Percentiles rank a stretch among this genome's conserved stretches.
Evolutionary conservation across 2,797 vertebrate genomes (phyloP).

Genomic region (Pachyuromys duprasi): DNA sequence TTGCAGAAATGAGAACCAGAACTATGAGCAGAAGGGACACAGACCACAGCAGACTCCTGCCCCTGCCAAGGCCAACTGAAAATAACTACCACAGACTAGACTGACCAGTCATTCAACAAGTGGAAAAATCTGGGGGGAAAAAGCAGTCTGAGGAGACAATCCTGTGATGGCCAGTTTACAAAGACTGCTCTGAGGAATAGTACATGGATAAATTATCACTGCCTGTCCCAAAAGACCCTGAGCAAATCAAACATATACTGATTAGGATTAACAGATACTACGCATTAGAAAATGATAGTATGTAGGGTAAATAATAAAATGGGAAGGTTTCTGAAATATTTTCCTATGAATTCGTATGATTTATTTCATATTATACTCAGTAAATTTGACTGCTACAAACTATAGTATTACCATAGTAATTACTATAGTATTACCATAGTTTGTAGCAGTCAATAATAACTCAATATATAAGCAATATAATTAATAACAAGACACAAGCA

Average conservation of each 20-base stretch:
- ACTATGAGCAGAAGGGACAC: background rate
- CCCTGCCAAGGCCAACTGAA: background rate
- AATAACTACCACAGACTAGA: slow-evolving; percentile 1
- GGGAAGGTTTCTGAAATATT: background rate
- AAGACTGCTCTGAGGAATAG: background rate
- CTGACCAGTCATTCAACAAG: background rate
- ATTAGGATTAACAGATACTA: background rate
- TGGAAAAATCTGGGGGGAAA: slow-evolving; percentile 55
- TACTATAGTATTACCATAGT: too few relatives aligned
- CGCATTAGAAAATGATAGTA: background rate
- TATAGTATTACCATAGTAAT: too few relatives aligned
- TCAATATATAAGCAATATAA: background rate
- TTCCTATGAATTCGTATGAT: background rate
- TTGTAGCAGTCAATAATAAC: too few relatives aligned
- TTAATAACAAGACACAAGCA: background rate
- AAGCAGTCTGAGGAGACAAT: background rate
- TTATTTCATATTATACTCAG: background rate
- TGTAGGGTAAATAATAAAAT: background rate
- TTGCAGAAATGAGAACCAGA: background rate
- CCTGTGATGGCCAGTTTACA: background rate
- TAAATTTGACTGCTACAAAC: background rate
- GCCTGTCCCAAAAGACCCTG: background rate
- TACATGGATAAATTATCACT: background rate
- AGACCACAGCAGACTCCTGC: background rate
- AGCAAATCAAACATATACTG: background rate